Conservation (phyloP, 2,797 vertebrate species). For the Eutrigla gurnardus region DNA sequence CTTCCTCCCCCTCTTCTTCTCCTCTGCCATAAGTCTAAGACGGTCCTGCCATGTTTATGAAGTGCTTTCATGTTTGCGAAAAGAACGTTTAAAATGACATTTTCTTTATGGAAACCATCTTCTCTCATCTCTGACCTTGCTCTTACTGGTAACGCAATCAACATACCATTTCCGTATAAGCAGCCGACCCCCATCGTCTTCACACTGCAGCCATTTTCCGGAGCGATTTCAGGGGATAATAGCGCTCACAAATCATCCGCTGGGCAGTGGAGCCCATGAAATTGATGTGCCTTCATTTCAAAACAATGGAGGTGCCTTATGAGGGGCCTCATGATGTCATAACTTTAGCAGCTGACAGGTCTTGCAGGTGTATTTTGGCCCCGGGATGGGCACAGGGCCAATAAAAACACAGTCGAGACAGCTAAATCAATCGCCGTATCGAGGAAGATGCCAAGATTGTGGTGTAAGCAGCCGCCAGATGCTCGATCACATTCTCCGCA, state of each 20-base stretch:
- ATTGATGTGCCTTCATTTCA: constrained; percentile 86
- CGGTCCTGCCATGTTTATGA: constrained; percentile 31
- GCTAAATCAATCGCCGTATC: constrained; percentile 75
- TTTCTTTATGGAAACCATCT: constrained; percentile 17
- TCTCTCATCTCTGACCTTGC: constrained; percentile 15
- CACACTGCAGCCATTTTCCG: constrained; percentile 74
- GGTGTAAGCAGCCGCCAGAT: constrained; percentile 54
- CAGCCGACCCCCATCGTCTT: constrained; percentile 32
- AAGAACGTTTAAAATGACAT: constrained; percentile 23
- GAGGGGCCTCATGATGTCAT: constrained; percentile 82
- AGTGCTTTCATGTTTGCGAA: constrained; percentile 12
- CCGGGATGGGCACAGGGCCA: constrained; percentile 43
- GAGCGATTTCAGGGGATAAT: constrained; percentile 81
- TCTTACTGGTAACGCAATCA: constrained; percentile 35
- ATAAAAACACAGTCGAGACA: constrained; percentile 48
- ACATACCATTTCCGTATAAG: constrained; percentile 45
- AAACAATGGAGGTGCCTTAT: constrained; percentile 85
- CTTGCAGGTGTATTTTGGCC: constrained; percentile 63
- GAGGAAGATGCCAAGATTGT: constrained; percentile 28
- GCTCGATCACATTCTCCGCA: constrained; percentile 62
- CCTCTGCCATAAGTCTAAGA: constrained; percentile 18
- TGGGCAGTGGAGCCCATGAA: constrained; percentile 73
- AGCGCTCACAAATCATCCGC: constrained; percentile 83
- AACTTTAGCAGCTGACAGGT: constrained; percentile 79
- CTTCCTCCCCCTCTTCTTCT: constrained; percentile 24